Conservation (phyloP, 2,797 vertebrate species). For the Chelmon rostratus region DNA sequence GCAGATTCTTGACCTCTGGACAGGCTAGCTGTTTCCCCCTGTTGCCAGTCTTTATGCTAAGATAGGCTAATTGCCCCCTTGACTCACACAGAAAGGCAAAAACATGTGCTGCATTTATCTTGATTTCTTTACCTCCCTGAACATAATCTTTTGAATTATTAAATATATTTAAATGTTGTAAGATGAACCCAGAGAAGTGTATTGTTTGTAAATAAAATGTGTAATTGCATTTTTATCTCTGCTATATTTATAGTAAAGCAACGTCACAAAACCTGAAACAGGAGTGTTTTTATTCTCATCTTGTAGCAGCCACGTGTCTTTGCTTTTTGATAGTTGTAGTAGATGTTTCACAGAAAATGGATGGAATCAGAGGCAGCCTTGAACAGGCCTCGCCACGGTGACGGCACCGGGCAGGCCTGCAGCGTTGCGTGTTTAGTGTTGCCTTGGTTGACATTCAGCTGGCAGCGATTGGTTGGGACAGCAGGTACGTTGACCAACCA, state of each 20-base stretch:
- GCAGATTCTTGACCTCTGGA: background rate
- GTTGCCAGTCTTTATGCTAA: slow-evolving; percentile 16
- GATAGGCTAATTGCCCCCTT: background rate
- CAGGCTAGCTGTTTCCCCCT: background rate
- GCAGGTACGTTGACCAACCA: slow-evolving; percentile 38
- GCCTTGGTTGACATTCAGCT: slow-evolving; percentile 34
- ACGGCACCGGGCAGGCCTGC: slow-evolving; percentile 29
- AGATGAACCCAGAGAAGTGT: background rate
- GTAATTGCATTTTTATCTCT: slow-evolving; percentile 13
- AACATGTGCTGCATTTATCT: too few relatives aligned
- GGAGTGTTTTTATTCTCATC: background rate
- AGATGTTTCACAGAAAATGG: background rate
- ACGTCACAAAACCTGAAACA: slow-evolving; percentile 10
- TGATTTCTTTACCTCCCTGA: background rate
- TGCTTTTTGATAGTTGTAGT: background rate
- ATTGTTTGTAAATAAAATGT: slow-evolving; percentile 16
- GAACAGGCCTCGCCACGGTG: background rate
- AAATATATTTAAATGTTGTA: background rate
- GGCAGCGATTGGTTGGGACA: slow-evolving; percentile 38
- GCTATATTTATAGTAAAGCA: slow-evolving; percentile 43
- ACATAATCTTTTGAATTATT: background rate
- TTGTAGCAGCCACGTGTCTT: background rate
- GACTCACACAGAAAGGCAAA: slow-evolving; percentile 2
- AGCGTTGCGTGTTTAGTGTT: slow-evolving; percentile 48
- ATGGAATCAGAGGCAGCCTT: background rate